These are phyloP conservation scores for Lypha dubia DNA, from an alignment of 2,888 invertebrate genomes.

Conservation along the genomic window DNA sequence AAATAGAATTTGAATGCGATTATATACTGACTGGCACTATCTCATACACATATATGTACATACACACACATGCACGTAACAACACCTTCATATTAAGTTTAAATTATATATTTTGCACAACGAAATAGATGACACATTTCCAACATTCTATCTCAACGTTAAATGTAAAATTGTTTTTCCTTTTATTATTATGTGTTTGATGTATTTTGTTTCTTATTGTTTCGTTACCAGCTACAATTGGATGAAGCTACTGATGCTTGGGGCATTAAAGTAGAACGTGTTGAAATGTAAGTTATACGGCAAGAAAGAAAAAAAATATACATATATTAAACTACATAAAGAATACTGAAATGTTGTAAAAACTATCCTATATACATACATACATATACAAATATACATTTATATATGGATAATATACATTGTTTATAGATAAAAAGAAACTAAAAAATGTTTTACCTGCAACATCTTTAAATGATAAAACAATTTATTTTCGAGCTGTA, in stretches of 20 bases:
- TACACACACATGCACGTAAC: background rate
- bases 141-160: conserved; percentile 1
- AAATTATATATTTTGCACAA: conserved; percentile 47
- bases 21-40: background rate
- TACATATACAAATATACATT: too few relatives aligned
- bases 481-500: background rate
- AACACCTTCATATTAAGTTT: conserved; percentile 20
- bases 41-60: background rate
- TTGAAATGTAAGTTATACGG: conserved; percentile 93
- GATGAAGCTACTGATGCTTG: conserved; percentile 96
- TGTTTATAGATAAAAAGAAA: too few relatives aligned
- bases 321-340: background rate
- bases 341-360: conserved; percentile 41
- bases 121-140: conserved; percentile 7
- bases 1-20: background rate
- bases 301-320: background rate
- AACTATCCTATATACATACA: conserved; percentile 49
- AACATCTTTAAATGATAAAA: conserved; percentile 32
- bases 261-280: conserved; percentile 97
- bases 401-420: too few relatives aligned
- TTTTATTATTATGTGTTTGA: background rate
- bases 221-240: conserved; percentile 85
- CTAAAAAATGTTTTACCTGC: conserved; percentile 38
- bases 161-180: conserved; percentile 21
- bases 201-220: conserved; percentile 17